Base-by-base conservation (phyloP, 1,140 invertebrate genomes). In the Phenacoccus solenopsis region DNA sequence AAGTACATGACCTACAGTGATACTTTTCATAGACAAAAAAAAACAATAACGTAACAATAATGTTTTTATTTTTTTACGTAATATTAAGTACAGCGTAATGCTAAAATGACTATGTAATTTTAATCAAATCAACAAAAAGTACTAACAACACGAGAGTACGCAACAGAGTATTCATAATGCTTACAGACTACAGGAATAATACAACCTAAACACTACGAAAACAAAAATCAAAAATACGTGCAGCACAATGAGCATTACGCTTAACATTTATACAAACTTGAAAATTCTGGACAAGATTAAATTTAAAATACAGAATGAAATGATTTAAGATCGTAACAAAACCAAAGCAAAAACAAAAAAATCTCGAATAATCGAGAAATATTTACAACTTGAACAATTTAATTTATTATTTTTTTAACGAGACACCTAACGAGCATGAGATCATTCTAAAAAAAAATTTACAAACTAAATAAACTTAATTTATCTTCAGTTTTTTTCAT, bases 111-210 rank as follows among this genome's bases (percentile, higher is more conserved):
- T 64, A 64, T 64, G 25, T 64, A 64, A 64, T 64, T 64, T 64
- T 64, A 64, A 64, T 64, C 21, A 64, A 64, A 64, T 64, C 59
- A 64, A 64, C 59, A 64, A 64, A 64, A 64, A 64, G 59, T 64
- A 64, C 59, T 64, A 64, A 64, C 59, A 64, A 64, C 59, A 24
- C 56, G 5, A 10, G 25, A 64, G 59, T 64, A 64, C 59, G 25
- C 59, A 64, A 64, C 59, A 64, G 59, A 64, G 25, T 64, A 64
- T 25, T 25, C 16, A 64, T 3, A 24, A 64, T 25, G 4, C 59
- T 64, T 64, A 64, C 9, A 64, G 25, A 64, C 59, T 64, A 20
- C 21, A 64, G 59, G 59, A 64, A 64, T 64, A 64, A 27, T 64
- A 64, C 59, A 64, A 64, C 21, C 59, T 64, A 64, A 64, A 10